Evolutionary conservation across 2,888 invertebrate genomes (phyloP).

Genomic region (Ecdyonurus torrentis): DNA sequence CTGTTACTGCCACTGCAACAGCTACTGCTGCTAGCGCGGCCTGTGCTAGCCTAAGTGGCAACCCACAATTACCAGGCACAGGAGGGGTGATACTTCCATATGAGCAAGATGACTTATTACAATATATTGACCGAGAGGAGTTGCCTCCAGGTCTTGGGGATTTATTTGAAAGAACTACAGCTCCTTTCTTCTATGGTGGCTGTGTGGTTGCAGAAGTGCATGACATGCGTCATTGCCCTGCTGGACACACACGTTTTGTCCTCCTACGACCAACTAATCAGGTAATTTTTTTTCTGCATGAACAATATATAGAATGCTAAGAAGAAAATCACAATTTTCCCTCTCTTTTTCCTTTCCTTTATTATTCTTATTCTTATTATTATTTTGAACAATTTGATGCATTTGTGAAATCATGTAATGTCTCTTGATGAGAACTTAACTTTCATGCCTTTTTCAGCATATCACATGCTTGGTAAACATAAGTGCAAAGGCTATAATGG

Average conservation of each 20-base stretch:
- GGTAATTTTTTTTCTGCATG: too few species aligned
- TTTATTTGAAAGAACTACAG: slow-evolving; percentile 44
- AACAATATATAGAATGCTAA: too few species aligned
- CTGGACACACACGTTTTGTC: slow-evolving; percentile 50
- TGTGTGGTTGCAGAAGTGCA: slow-evolving; percentile 83
- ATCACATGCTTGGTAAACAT: too few species aligned
- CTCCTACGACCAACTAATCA: slow-evolving; percentile 74
- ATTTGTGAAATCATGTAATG: too few species aligned
- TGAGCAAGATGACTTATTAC: slow-evolving; percentile 72
- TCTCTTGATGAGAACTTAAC: too few species aligned
- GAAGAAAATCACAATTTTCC: not conserved
- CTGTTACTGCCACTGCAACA: slow-evolving; percentile 5
- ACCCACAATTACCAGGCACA: slow-evolving; percentile 6
- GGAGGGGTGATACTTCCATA: slow-evolving; percentile 37
- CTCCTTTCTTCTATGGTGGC: slow-evolving; percentile 76
- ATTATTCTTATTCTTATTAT: too few species aligned
- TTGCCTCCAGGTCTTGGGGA: slow-evolving; percentile 75
- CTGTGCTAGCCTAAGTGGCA: slow-evolving; percentile 17
- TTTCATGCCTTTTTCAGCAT: too few species aligned
- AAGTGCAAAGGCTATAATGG: too few species aligned
- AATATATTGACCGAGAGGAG: slow-evolving; percentile 80
- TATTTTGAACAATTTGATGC: too few species aligned
- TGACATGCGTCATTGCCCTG: slow-evolving; percentile 44
- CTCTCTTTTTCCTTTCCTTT: too few species aligned
- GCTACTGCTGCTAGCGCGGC: not conserved